A percentile compares a stretch with the other conserved stretches of the same genome.
These are phyloP conservation scores for Notiomystis cincta DNA, from an alignment of 2,113 vertebrate genomes.

Conservation along the genomic window DNA sequence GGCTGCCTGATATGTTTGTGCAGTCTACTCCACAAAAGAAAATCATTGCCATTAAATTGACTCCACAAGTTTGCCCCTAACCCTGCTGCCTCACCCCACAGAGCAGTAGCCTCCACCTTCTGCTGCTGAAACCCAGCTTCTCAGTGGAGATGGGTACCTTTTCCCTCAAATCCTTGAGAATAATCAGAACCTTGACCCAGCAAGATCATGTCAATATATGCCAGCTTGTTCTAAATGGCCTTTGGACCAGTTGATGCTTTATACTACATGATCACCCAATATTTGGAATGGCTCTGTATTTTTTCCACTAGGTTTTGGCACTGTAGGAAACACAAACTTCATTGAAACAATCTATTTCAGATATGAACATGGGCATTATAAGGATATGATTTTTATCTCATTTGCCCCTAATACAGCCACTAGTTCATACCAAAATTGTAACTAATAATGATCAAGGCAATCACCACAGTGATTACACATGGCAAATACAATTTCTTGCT, in stretches of 20 bases:
- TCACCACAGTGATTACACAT: not conserved
- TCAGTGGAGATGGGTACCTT: not conserved
- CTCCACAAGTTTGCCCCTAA: not conserved
- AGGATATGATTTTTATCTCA: not conserved
- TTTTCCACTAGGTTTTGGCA: not conserved
- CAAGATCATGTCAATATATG: not conserved
- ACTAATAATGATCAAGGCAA: not conserved
- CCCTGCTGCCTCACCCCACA: not conserved
- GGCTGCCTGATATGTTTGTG: not conserved
- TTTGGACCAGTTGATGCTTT: not conserved
- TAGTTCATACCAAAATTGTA: not conserved
- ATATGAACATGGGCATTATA: not conserved
- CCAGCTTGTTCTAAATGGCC: not conserved
- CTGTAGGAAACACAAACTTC: not conserved
- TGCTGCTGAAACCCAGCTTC: not conserved
- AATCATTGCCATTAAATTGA: not conserved
- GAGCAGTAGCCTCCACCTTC: not conserved
- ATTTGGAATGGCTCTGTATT: not conserved
- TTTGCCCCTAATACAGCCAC: not conserved
- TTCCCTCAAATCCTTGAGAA: not conserved
- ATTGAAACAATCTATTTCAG: not conserved
- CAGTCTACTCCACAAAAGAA: not conserved
- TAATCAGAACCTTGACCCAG: not conserved
- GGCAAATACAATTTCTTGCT: not conserved
- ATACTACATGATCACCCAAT: not conserved